Base-by-base conservation (phyloP, 2,113 vertebrate species). In the Carettochelys insculpta region DNA sequence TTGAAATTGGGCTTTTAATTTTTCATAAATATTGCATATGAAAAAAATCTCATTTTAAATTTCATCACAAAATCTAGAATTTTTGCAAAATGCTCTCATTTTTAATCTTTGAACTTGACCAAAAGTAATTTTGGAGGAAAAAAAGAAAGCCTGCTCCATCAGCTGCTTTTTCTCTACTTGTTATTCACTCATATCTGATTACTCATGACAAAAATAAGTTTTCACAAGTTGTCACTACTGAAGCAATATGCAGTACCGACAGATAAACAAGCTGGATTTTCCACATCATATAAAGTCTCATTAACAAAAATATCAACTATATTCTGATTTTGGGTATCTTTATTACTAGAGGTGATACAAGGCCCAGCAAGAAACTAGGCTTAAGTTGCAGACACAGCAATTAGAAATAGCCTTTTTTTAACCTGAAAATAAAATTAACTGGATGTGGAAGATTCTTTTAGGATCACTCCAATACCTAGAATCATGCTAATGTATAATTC, bases 311-410 rank as follows among this genome's bases (percentile, higher is more conserved):
- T 22, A n/a, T 4, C 45, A 92, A 29, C 58, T 52, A 68, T 22
- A 89, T 52, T 76, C 14, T 43, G 50, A 3, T 22, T 25, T 47
- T 31, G 4, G 4, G 19, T n/a, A 8, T 87, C 47, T 87, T 31
- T 54, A 83, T 11, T 76, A 79, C 0, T 0, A 2, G 61, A 20
- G 27, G 56, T 73, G n/a, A 31, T 31, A 8, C 31, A 50, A 0
- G 0, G 92, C n/a, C 11, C 75, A 1, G 0, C 31, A 79, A 47
- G 58, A 85, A 83, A 8, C 16, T 41, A 50, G 29, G 9, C 2
- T 58, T 12, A 87, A 29, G 75, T 90, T 90, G 48, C 4, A 68
- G 47, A 88, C 65, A 2, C 22, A 5, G 83, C 48, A 19, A 54
- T 78, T 43, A 78, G 8, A 45, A 86, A 88, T 88, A n/a, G 5